phyloP scores from a whole-genome alignment of 1,140 invertebrate genomes.

The Camponotus floridanus region DNA sequence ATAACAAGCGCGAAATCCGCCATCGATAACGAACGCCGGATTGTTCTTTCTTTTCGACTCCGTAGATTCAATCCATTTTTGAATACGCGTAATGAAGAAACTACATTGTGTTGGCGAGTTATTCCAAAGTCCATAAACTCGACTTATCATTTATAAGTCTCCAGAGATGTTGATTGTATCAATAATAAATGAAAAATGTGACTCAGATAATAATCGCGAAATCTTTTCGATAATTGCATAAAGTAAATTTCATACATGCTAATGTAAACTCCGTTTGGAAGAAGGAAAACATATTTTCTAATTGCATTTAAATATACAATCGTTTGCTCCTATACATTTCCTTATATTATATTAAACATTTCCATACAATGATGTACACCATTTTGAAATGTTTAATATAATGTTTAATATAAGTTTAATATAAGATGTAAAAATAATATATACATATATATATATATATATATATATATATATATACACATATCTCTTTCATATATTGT shows the following conservation, averaged over 20 bases:
- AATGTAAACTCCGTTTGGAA: neutral
- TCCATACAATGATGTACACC: neutral
- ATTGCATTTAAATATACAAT: neutral
- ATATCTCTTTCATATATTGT: constrained; percentile 3
- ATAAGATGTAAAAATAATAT: neutral
- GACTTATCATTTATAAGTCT: neutral
- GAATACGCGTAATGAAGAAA: neutral
- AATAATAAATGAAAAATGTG: neutral
- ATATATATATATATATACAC: neutral
- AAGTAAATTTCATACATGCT: neutral
- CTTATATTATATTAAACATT: too few relatives aligned
- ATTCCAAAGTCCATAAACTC: neutral
- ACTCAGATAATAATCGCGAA: neutral
- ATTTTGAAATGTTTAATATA: neutral
- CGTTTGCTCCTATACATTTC: neutral
- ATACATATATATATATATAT: neutral
- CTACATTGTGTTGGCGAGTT: constrained; percentile 2
- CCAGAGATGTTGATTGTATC: neutral
- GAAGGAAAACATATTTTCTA: neutral
- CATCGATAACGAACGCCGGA: neutral
- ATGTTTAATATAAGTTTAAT: too few relatives aligned
- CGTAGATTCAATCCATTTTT: neutral
- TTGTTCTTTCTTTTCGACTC: neutral
- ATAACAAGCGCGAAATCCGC: neutral
- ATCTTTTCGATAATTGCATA: neutral